phyloP scores from a whole-genome alignment of 2,888 invertebrate genomes.

The Heliconius erato region DNA sequence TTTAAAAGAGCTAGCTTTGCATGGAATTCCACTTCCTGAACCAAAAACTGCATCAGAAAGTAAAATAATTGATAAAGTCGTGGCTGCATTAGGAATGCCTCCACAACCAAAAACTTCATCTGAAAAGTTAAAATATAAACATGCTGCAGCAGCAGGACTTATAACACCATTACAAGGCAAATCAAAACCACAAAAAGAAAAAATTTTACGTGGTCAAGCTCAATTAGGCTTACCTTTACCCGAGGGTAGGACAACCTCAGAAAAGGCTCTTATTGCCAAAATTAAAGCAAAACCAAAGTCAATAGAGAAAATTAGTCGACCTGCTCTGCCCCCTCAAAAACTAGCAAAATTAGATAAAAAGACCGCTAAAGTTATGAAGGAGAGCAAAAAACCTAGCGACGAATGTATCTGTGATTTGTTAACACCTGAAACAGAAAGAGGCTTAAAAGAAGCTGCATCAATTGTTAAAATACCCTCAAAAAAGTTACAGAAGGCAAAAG shows the following conservation, averaged over 20 bases:
- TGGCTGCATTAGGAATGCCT: constrained; percentile 47
- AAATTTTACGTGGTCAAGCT: constrained; percentile 51
- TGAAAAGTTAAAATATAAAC: constrained; percentile 53
- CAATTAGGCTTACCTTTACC: constrained; percentile 54
- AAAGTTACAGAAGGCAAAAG: constrained; percentile 52
- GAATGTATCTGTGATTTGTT: constrained; percentile 60
- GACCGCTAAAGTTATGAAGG: constrained; percentile 57
- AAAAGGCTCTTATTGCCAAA: constrained; percentile 54
- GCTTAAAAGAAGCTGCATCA: constrained; percentile 39
- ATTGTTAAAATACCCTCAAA: constrained; percentile 46
- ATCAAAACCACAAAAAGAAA: constrained; percentile 52
- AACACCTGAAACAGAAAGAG: constrained; percentile 53
- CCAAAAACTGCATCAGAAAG: constrained; percentile 49
- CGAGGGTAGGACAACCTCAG: constrained; percentile 52
- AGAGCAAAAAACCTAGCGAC: constrained; percentile 60
- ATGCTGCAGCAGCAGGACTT: constrained; percentile 55
- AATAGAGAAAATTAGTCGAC: constrained; percentile 53
- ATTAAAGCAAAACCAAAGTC: constrained; percentile 44
- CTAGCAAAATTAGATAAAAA: constrained; percentile 51
- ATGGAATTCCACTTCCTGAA: constrained; percentile 50
- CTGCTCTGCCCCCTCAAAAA: constrained; percentile 53
- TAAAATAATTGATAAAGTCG: constrained; percentile 46
- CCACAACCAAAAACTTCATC: constrained; percentile 46
- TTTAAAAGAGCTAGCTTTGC: constrained; percentile 40
- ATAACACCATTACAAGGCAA: constrained; percentile 59